phyloP scores from a whole-genome alignment of 2,113 vertebrate species.

The Brienomyrus brachyistius region DNA sequence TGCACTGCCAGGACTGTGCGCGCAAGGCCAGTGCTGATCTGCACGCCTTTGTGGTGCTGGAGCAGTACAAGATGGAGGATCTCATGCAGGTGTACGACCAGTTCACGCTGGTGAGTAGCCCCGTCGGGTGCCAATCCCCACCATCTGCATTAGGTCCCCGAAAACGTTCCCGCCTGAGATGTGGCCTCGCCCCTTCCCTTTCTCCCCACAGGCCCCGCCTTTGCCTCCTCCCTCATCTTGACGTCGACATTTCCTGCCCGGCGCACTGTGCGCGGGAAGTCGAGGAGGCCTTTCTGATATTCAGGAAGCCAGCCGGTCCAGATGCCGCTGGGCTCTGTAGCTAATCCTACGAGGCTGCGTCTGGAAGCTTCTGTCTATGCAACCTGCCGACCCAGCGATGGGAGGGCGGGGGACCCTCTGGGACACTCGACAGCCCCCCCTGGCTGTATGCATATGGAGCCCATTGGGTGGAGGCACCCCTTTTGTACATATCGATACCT shows the following conservation, averaged over 20 bases:
- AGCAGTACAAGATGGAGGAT: slow-evolving; percentile 96
- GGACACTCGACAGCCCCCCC: slow-evolving; percentile 72
- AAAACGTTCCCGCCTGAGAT: neutral
- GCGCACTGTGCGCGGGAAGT: slow-evolving; percentile 62
- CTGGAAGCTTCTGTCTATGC: slow-evolving; percentile 98
- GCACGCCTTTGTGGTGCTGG: slow-evolving; percentile 95
- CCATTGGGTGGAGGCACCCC: slow-evolving; percentile 51
- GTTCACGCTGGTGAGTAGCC: slow-evolving; percentile 91
- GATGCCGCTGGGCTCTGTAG: slow-evolving; percentile 89
- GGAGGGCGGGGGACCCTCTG: slow-evolving; percentile 70
- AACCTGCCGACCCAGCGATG: slow-evolving; percentile 84
- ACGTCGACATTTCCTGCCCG: slow-evolving; percentile 66
- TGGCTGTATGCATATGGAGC: slow-evolving; percentile 66
- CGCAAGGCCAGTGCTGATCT: slow-evolving; percentile 84
- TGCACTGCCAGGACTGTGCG: slow-evolving; percentile 98
- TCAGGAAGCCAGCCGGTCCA: slow-evolving; percentile 93
- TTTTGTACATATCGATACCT: slow-evolving; percentile 84
- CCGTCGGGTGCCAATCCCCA: too few species aligned
- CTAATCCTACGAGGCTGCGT: slow-evolving; percentile 91
- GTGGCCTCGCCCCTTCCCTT: neutral
- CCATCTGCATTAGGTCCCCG: neutral
- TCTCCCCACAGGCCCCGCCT: slow-evolving; percentile 75
- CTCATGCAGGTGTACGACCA: slow-evolving; percentile 96
- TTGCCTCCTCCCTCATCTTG: slow-evolving; percentile 92
- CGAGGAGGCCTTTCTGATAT: slow-evolving; percentile 83